Base-by-base conservation (phyloP, 2,888 invertebrate species). In the Euproctis similis region DNA sequence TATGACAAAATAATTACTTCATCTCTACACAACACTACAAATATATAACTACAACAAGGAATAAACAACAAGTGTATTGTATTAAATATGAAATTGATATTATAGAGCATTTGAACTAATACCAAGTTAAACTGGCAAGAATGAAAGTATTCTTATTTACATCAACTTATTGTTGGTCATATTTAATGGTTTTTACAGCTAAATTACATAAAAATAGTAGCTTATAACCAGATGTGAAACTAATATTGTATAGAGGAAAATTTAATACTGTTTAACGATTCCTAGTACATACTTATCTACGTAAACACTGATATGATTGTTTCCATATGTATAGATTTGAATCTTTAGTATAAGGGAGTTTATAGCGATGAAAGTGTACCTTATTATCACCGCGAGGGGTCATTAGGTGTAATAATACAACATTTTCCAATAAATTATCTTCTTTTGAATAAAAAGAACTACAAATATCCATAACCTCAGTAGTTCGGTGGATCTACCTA, bases 391-490 rank as follows among this genome's bases (percentile, higher is more conserved):
- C 58, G 67, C 61, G 65, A 72, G 63, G 63, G 73, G 60, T 75
- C 81, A 81, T 81, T 73, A 76, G 75, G 67, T 64, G 72, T 64
- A 68, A 60, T 75, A 74, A 65, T 68, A 63, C 49, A 46, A 56
- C 63, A 62, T 62, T 65, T 57, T 67, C 59, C 50, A 57, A 58
- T 67, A 77, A 58, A 71, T 61, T 70, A 62, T 71, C 76, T 76
- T 75, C 73, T 53, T 67, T 69, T 53, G 55, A 59, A 66, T 70
- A 74, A 74, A 74, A 73, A 51, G 71, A 61, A 68, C 72, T 74
- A 70, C 64, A 63, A 59, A 63, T 63, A 68, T 75, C 80, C 81
- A 80, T 84, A 82, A 84, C 84, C 84, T 82, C 74, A 74, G 77
- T 51, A 60, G 65, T 63, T 66, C 53, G 52, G 58, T 64, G 65